Percentiles rank a stretch among this genome's conserved stretches.
Evolutionary conservation across 2,888 invertebrate species (phyloP).

Genomic region (Thera obeliscata): DNA sequence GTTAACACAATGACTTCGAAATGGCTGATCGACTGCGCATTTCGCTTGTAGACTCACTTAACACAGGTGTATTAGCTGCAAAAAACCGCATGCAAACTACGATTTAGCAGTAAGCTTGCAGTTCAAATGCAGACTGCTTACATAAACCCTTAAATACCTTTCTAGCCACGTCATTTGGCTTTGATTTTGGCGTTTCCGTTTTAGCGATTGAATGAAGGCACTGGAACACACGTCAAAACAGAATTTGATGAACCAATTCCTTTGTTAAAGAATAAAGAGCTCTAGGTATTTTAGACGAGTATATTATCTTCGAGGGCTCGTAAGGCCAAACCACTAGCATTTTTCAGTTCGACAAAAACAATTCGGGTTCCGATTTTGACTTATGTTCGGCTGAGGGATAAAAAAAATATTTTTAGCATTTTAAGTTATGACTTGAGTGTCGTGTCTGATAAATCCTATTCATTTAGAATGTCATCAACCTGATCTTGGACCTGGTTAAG

Average conservation of each 20-base stretch:
- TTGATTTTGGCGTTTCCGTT: background rate
- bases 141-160: conserved; percentile 4
- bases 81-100: background rate
- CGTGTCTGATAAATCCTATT: no score
- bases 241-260: conserved; percentile 1
- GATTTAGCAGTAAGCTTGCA: background rate
- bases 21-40: background rate
- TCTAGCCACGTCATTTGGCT: background rate
- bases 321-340: conserved; percentile 8
- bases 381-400: background rate
- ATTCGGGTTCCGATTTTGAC: background rate
- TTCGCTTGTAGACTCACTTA: no score
- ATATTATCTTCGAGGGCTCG: conserved; percentile 11
- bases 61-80: background rate
- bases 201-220: conserved; percentile 3
- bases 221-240: conserved; percentile 15
- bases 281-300: background rate
- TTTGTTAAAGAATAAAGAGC: background rate
- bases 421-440: no score
- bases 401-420: no score
- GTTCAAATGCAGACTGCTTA: background rate
- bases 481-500: no score
- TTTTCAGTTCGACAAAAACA: background rate
- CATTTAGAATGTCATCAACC: no score
- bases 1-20: background rate